A percentile compares a stretch with the other conserved stretches of the same genome.
phyloP scores from a whole-genome alignment of 2,113 vertebrate species.

The Elanoides forficatus region DNA sequence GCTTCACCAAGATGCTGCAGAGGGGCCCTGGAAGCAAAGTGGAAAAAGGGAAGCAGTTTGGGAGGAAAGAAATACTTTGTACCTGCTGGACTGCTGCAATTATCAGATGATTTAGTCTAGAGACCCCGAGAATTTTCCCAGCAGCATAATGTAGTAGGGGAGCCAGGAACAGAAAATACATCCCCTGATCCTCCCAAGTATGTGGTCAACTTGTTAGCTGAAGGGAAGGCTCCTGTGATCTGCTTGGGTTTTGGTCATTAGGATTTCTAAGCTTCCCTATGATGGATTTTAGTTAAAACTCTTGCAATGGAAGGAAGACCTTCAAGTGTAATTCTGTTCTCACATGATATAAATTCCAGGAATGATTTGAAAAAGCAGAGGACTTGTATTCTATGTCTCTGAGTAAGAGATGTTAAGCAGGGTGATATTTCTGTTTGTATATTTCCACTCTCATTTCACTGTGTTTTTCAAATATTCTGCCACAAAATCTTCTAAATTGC shows the following conservation, averaged over 20 bases:
- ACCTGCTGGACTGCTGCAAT: not conserved
- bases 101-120: not conserved
- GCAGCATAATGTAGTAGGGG: not conserved
- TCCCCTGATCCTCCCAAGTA: not conserved
- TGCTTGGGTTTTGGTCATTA: not conserved
- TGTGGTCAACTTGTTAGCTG: not conserved
- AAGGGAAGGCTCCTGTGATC: not conserved
- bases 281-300: not conserved
- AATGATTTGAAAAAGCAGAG: not conserved
- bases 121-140: not conserved
- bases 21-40: constrained; percentile 80
- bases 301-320: not conserved
- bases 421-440: not conserved
- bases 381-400: not conserved
- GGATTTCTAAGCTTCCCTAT: not conserved
- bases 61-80: not conserved
- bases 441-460: not conserved
- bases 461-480: not conserved
- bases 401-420: not conserved
- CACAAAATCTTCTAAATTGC: not conserved
- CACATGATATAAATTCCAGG: not conserved
- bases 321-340: not conserved
- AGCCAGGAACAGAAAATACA: not conserved
- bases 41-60: not conserved
- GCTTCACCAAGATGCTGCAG: constrained; percentile 86